Base-by-base conservation (phyloP, 2,888 invertebrate genomes). In the Thysanoteuthis rhombus region DNA sequence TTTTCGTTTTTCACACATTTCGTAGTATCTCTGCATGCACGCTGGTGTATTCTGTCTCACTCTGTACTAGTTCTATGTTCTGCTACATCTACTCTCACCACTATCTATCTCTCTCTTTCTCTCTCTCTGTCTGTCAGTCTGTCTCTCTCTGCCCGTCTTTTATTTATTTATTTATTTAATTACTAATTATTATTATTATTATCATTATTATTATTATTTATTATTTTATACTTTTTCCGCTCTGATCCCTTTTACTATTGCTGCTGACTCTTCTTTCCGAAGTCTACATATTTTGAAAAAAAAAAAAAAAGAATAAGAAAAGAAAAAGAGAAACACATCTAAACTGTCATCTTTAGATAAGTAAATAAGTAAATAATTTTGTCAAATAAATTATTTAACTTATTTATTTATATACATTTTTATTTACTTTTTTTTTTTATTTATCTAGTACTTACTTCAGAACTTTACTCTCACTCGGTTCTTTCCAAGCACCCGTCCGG, bases 1-100 rank as follows among this genome's bases (percentile, higher is more conserved):
- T 91, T 92, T 92, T 92, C 92, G 40, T 40, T 92, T 92, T 92
- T 92, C 92, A 92, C 92, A 92, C 92, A 92, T 92, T 92, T 92
- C 75, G 92, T 92, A 92, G 92, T 92, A 92, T 45, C 75, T 92
- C 40, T 92, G 92, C 92, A 92, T 92, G 92, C 75, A 92, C 92
- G 92, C 92, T 92, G 92, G 92, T 92, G 92, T 92, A 45, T 45
- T 75, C 92, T 92, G 92, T 92, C 92, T 92, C 92, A 92, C 92
- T 92, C 92, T 92, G 92, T 92, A 40, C 92, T 45, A 92, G 92
- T 92, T 92, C 92, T 92, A 45, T 92, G 92, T 92, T 92, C 92
- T 92, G 92, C 92, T 45, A 92, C 45, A 45, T 92, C 92, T 92
- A 45, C 45, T 92, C 45, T 92, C 92, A 92, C 92, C 45, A 92